Conservation (phyloP, 2,797 vertebrate genomes). For the Malurus leucopterus region DNA sequence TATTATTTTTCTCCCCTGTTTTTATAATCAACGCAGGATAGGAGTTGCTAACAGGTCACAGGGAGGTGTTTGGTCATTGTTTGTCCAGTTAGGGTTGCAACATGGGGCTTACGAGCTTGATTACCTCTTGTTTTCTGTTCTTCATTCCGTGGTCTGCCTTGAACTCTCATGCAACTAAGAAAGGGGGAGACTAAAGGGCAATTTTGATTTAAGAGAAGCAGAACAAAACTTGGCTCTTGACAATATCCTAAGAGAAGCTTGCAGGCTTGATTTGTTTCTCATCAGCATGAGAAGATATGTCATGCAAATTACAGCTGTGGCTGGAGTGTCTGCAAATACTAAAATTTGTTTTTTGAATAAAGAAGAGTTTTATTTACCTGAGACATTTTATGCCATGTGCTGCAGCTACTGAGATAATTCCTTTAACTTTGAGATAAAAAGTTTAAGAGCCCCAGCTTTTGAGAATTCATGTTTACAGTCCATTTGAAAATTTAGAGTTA, state of each 20-base stretch:
- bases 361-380: neutral
- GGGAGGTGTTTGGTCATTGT: neutral
- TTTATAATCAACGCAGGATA: neutral
- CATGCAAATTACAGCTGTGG: neutral
- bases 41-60: neutral
- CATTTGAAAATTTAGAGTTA: neutral
- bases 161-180: neutral
- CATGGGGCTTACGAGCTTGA: neutral
- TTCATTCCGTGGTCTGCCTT: neutral
- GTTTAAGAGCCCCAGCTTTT: neutral
- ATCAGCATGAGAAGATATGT: neutral
- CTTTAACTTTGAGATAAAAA: neutral
- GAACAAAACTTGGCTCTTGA: neutral
- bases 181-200: neutral
- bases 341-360: neutral
- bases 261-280: neutral
- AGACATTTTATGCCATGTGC: neutral
- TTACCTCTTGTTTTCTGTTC: neutral
- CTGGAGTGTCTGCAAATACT: neutral
- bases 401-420: neutral
- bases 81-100: neutral
- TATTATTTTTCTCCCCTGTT: fast-evolving
- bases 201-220: neutral
- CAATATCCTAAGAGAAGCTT: neutral
- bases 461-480: neutral